phyloP scores from a whole-genome alignment of 2,113 vertebrate species.

The Sphyrna mokarran region DNA sequence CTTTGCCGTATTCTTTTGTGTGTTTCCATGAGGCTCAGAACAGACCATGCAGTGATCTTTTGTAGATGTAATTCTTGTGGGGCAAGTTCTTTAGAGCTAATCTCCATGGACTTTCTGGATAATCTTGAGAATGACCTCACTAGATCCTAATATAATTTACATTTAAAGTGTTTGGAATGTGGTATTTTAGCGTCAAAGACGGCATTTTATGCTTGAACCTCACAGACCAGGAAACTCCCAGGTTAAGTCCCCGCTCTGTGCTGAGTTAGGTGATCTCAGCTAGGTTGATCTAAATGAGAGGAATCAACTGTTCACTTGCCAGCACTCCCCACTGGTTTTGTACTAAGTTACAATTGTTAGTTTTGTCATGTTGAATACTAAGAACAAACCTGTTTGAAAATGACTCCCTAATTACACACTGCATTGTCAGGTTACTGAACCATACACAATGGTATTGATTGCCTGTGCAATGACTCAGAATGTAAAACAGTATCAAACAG shows the following conservation, averaged over 20 bases:
- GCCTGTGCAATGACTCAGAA: neutral
- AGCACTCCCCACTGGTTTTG: neutral
- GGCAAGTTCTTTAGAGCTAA: neutral
- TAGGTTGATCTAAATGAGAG: neutral
- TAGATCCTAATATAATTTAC: neutral
- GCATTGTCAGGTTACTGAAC: neutral
- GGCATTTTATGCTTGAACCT: neutral
- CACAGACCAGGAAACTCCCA: neutral
- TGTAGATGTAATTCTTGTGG: neutral
- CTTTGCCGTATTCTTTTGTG: neutral
- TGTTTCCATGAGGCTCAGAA: neutral
- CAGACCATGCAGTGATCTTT: neutral
- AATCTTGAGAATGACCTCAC: neutral
- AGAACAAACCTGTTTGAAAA: neutral
- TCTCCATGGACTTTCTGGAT: neutral
- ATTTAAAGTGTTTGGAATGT: neutral
- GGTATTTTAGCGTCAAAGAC: neutral
- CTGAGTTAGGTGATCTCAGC: too few species aligned
- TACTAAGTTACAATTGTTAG: neutral
- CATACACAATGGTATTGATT: neutral
- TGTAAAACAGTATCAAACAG: neutral
- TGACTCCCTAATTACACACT: neutral
- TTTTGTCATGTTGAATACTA: neutral
- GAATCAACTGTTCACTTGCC: neutral
- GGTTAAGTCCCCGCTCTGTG: neutral